These are phyloP conservation scores for Amitus sp. DNA, from an alignment of 2,888 invertebrate species.

Conservation along the genomic window DNA sequence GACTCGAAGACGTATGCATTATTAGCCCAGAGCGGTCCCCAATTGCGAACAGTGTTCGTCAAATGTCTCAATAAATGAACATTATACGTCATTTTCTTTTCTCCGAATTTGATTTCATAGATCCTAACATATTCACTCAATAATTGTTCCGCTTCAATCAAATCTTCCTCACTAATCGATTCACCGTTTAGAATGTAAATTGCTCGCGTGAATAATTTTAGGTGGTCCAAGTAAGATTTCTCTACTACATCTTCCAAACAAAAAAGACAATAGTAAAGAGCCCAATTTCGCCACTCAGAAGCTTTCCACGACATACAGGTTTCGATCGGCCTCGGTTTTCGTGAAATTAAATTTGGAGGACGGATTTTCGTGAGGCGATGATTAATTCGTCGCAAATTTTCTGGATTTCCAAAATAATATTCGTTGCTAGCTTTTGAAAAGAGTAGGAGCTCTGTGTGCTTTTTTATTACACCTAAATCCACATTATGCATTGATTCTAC, in stretches of 20 bases:
- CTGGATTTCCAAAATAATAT: too few species aligned
- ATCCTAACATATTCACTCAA: background rate
- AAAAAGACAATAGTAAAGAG: conserved; percentile 4
- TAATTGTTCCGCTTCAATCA: background rate
- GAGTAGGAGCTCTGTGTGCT: conserved; percentile 1
- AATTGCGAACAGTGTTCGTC: background rate
- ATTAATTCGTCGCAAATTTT: background rate
- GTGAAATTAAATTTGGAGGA: conserved; percentile 2
- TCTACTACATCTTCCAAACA: conserved; percentile 6
- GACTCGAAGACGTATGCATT: conserved; percentile 13
- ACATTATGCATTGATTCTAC: conserved; percentile 13
- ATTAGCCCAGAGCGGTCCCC: conserved; percentile 10
- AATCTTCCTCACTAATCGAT: background rate
- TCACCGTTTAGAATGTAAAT: background rate
- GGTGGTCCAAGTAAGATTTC: background rate
- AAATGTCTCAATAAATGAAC: conserved; percentile 9
- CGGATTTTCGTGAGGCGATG: too few species aligned
- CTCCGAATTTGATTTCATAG: conserved; percentile 1
- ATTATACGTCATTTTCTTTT: conserved; percentile 10
- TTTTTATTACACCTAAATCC: conserved; percentile 9
- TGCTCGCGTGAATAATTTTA: background rate
- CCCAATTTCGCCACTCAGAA: conserved; percentile 19
- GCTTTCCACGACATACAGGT: conserved; percentile 3
- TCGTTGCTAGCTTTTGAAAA: background rate
- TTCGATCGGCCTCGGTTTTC: conserved; percentile 3